These are phyloP conservation scores for Atherinomorus stipes DNA, from an alignment of 2,113 vertebrate species.

Conservation along the genomic window DNA sequence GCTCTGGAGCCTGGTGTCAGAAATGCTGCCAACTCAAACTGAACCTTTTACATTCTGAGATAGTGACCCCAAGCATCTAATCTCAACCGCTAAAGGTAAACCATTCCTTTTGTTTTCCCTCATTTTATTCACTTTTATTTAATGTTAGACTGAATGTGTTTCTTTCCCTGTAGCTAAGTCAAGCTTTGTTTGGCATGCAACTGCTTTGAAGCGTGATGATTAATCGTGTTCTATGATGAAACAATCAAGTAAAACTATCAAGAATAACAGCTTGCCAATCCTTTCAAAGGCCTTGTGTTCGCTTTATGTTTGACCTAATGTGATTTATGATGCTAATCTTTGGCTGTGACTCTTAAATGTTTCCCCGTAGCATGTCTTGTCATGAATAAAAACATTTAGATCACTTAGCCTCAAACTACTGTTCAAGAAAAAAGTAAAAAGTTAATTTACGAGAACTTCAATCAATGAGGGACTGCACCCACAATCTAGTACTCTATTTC, in stretches of 20 bases:
- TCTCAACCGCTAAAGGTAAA: slow-evolving; percentile 56
- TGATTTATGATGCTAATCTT: slow-evolving; percentile 27
- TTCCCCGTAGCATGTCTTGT: neutral
- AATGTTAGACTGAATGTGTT: neutral
- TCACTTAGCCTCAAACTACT: neutral
- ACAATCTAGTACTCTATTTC: neutral
- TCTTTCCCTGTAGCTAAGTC: neutral
- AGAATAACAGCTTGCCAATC: neutral
- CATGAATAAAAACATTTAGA: neutral
- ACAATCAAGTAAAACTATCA: neutral
- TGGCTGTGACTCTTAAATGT: slow-evolving; percentile 1
- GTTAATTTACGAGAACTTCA: neutral
- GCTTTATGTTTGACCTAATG: slow-evolving; percentile 18
- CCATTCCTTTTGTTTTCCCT: neutral
- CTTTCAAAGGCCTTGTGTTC: neutral
- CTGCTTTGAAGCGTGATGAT: neutral
- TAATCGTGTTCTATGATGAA: neutral
- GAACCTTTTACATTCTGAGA: slow-evolving; percentile 19
- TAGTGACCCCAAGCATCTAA: neutral
- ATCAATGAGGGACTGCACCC: neutral
- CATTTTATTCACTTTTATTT: neutral
- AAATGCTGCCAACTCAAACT: slow-evolving; percentile 14
- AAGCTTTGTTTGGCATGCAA: slow-evolving; percentile 1
- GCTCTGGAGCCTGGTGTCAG: slow-evolving; percentile 33
- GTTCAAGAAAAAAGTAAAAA: neutral